Percentiles rank a stretch among this genome's conserved stretches.
Conservation (phyloP, 2,113 vertebrate genomes). For the Mus spicilegus region DNA sequence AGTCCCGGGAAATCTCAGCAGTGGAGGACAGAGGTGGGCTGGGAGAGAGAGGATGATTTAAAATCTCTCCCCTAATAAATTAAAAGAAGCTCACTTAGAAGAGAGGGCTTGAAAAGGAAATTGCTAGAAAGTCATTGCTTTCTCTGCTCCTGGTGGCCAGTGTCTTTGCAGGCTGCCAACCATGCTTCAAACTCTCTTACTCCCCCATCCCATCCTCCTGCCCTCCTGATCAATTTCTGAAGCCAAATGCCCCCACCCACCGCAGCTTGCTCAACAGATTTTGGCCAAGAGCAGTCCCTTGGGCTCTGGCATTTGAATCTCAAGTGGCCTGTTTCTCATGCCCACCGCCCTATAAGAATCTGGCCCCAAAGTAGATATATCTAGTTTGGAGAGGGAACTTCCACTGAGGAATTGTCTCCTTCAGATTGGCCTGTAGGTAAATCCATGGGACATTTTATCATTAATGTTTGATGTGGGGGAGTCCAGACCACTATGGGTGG, state of each 20-base stretch:
- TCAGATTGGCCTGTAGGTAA: background rate
- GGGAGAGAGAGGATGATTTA: constrained; percentile 61
- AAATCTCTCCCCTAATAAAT: constrained; percentile 81
- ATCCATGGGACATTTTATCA: background rate
- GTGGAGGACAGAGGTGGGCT: constrained; percentile 53
- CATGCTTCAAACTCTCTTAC: background rate
- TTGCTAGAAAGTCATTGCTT: constrained; percentile 45
- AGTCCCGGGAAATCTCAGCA: constrained; percentile 65
- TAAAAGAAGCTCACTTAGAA: constrained; percentile 60
- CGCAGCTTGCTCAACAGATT: background rate
- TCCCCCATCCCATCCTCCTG: background rate
- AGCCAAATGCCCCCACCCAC: background rate
- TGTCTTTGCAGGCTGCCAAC: background rate
- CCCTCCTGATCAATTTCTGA: background rate
- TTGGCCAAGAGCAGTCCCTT: background rate
- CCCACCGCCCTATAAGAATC: background rate
- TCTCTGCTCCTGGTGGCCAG: background rate
- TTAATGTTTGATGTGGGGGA: background rate
- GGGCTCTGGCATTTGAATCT: background rate
- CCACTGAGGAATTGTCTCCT: background rate
- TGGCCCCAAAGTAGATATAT: background rate
- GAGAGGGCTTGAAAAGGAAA: constrained; percentile 72
- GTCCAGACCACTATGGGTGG: background rate
- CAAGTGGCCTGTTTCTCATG: background rate
- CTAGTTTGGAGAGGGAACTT: no score